A percentile compares a stretch with the other conserved stretches of the same genome.
Evolutionary conservation across 2,888 invertebrate genomes (phyloP).

Genomic region (Heliconius erato): DNA sequence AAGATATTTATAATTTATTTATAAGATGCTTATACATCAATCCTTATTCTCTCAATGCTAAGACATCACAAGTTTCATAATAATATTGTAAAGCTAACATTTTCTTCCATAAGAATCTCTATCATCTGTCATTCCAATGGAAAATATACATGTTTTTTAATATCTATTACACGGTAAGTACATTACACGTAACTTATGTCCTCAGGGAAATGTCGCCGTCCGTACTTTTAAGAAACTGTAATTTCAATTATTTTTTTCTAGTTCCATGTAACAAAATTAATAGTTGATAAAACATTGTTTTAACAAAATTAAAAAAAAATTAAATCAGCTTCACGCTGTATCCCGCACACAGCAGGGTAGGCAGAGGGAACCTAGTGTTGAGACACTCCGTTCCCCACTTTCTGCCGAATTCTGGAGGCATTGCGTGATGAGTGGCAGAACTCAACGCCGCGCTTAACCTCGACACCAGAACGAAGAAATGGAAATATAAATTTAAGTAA

Average conservation of each 20-base stretch:
- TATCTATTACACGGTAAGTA: slow-evolving; percentile 6
- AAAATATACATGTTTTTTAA: neutral
- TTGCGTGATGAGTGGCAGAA: too few species aligned
- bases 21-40: neutral
- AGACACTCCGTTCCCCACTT: too few species aligned
- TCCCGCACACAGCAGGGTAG: too few species aligned
- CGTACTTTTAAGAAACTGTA: neutral
- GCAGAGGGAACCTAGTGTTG: too few species aligned
- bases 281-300: too few species aligned
- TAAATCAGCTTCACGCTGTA: too few species aligned
- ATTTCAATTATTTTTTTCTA: neutral
- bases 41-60: neutral
- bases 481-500: too few species aligned
- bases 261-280: neutral
- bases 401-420: too few species aligned
- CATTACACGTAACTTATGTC: slow-evolving; percentile 6
- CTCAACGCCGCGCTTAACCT: too few species aligned
- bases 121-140: neutral
- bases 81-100: neutral
- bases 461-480: too few species aligned
- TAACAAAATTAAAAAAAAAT: too few species aligned
- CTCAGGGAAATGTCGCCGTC: neutral
- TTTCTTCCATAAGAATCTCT: neutral
- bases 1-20: neutral
- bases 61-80: neutral